Evolutionary conservation across 2,797 vertebrate genomes (phyloP).

Genomic region (Thalassophryne amazonica): DNA sequence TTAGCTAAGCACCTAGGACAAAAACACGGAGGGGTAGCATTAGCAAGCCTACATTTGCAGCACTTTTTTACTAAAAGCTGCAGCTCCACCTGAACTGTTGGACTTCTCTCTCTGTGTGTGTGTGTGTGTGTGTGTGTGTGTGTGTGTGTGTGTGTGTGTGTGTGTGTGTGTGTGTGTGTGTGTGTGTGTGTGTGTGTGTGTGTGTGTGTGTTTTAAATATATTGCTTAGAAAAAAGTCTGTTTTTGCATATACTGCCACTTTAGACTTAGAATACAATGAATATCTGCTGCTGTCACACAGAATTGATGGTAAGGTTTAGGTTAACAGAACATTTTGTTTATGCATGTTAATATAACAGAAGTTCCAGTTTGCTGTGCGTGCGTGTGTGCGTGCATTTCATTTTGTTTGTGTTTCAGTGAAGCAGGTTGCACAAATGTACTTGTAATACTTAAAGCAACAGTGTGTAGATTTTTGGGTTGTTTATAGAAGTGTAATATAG

Average conservation of each 20-base stretch:
- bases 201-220: background rate
- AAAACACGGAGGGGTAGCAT: background rate
- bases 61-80: background rate
- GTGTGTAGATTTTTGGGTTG: no score
- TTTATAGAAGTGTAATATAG: no score
- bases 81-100: background rate
- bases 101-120: no score
- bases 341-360: no score
- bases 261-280: background rate
- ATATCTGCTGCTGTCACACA: background rate
- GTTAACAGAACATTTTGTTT: no score
- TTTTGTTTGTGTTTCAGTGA: no score
- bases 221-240: background rate
- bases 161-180: background rate
- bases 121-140: background rate
- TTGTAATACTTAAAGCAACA: no score
- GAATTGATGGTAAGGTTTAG: background rate
- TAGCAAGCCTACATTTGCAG: background rate
- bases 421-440: no score
- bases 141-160: background rate
- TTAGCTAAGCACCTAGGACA: background rate
- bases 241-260: background rate
- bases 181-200: background rate
- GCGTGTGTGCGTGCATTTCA: no score
- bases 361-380: no score